Evolutionary conservation across 2,797 vertebrate genomes (phyloP).

Genomic region (Mus minutoides): DNA sequence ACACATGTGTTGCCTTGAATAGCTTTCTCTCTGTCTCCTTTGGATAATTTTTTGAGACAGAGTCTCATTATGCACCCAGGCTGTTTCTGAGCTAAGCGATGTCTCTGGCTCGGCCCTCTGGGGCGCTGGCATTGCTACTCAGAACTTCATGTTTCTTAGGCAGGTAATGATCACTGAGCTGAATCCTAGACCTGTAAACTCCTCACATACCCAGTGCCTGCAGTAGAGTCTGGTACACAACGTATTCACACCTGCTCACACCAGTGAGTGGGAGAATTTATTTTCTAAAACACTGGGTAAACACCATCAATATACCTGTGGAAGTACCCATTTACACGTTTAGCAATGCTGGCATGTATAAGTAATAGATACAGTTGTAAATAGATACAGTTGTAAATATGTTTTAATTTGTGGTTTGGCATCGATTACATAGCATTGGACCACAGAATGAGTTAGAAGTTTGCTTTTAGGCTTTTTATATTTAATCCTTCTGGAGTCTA

Average conservation of each 20-base stretch:
- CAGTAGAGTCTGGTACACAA: not conserved
- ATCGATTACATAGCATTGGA: not conserved
- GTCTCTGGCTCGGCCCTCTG: not conserved
- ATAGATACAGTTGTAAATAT: constrained; percentile 27
- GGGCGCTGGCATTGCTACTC: not conserved
- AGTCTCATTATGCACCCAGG: not conserved
- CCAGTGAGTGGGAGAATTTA: not conserved
- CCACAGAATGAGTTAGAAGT: not conserved
- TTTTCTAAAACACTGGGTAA: constrained; percentile 34
- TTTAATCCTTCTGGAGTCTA: constrained; percentile 35
- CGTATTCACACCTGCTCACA: not conserved
- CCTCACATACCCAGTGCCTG: not conserved
- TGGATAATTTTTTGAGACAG: not conserved
- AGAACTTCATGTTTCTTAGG: not conserved
- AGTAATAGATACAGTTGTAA: not conserved
- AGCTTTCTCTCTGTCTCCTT: not conserved
- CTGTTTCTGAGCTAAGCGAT: not conserved
- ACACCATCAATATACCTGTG: not conserved
- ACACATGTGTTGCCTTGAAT: not conserved
- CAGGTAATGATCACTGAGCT: not conserved
- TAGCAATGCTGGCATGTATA: not conserved
- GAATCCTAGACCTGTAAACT: not conserved
- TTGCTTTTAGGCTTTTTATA: not conserved
- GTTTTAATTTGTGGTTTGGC: constrained; percentile 9
- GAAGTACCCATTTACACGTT: not conserved